Percentiles rank a stretch among this genome's conserved stretches.
phyloP scores from a whole-genome alignment of 1,140 invertebrate species.

The Galleria mellonella region DNA sequence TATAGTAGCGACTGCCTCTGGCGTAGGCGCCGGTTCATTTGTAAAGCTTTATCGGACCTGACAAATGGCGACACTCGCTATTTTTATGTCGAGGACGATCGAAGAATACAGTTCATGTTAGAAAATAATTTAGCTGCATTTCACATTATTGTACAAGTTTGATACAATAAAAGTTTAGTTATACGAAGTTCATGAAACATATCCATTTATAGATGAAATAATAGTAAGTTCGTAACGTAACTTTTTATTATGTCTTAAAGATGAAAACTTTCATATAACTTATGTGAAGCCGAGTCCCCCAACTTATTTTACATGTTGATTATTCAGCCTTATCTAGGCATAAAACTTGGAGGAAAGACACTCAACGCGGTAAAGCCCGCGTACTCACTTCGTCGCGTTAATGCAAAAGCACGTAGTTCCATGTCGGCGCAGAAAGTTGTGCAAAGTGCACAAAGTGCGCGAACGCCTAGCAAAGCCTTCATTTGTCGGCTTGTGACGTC shows the following conservation, averaged over 20 bases:
- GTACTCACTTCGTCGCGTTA: constrained; percentile 56
- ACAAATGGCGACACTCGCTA: constrained; percentile 55
- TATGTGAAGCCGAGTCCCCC: constrained; percentile 15
- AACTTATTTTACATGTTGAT: constrained; percentile 58
- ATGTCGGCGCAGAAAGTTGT: constrained; percentile 64
- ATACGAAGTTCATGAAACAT: not conserved
- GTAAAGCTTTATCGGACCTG: constrained; percentile 57
- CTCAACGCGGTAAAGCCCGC: constrained; percentile 46
- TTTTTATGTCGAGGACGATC: constrained; percentile 50
- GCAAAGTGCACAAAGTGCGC: constrained; percentile 67
- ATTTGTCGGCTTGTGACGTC: constrained; percentile 69
- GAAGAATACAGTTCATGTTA: constrained; percentile 25
- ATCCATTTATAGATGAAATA: not conserved
- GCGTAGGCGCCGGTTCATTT: constrained; percentile 53
- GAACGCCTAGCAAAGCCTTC: constrained; percentile 65
- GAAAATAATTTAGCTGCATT: constrained; percentile 17
- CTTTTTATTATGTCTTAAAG: constrained; percentile 9
- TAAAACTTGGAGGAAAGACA: constrained; percentile 60
- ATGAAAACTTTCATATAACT: constrained; percentile 1
- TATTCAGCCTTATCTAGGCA: constrained; percentile 55
- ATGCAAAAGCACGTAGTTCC: constrained; percentile 68
- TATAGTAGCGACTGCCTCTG: constrained; percentile 23
- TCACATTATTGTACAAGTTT: constrained; percentile 14
- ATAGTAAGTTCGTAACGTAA: not conserved
- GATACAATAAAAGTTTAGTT: too few species aligned